Percentiles rank a stretch among this genome's conserved stretches.
phyloP scores from a whole-genome alignment of 2,113 vertebrate species.

The Trichomycterus rosablanca region DNA sequence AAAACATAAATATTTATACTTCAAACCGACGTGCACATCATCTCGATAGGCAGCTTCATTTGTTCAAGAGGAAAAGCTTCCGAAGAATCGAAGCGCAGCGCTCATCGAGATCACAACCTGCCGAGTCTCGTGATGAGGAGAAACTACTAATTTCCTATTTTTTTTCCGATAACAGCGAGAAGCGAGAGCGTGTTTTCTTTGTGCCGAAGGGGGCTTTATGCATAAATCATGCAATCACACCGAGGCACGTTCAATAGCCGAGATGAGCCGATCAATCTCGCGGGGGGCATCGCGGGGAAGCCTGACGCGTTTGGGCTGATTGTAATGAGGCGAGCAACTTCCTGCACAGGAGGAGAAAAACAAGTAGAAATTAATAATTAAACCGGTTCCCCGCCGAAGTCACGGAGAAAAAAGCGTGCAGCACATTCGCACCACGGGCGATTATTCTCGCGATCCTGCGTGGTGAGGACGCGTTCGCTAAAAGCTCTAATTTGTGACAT shows the following conservation, averaged over 20 bases:
- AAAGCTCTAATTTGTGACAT: slow-evolving; percentile 65
- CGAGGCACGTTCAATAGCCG: no score
- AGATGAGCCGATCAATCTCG: slow-evolving; percentile 42
- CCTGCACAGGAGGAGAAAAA: slow-evolving; percentile 61
- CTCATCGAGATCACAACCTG: no score
- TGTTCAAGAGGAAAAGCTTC: no score
- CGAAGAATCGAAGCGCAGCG: no score
- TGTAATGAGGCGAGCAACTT: slow-evolving; percentile 68
- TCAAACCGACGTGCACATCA: no score
- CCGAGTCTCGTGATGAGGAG: no score
- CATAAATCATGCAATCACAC: slow-evolving; percentile 76
- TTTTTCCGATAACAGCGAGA: no score
- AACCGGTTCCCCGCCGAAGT: slow-evolving; percentile 59
- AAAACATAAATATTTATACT: no score
- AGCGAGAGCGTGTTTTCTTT: no score
- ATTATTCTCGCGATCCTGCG: slow-evolving; percentile 59
- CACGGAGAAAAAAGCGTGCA: slow-evolving; percentile 45
- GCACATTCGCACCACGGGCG: slow-evolving; percentile 48
- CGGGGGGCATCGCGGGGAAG: slow-evolving; percentile 45
- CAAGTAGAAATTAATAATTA: slow-evolving; percentile 69
- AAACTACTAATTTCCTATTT: no score
- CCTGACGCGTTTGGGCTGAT: slow-evolving; percentile 66
- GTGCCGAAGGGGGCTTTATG: slow-evolving; percentile 60
- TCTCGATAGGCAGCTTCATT: no score
- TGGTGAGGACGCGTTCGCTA: slow-evolving; percentile 52